phyloP scores from a whole-genome alignment of 1,140 invertebrate genomes.

The Camponotus pennsylvanicus region DNA sequence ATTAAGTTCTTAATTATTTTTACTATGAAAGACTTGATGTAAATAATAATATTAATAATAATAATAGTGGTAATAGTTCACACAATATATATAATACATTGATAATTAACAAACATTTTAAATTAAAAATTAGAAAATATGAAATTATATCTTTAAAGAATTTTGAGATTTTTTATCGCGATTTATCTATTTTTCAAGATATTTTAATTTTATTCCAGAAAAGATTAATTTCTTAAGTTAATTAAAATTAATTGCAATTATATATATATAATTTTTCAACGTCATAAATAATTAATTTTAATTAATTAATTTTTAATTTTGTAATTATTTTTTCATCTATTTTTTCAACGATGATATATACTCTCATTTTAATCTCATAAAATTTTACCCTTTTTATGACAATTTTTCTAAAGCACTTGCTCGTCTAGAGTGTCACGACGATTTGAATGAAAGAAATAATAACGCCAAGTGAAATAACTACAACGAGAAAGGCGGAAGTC shows the following conservation, averaged over 20 bases:
- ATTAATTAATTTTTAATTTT: neutral
- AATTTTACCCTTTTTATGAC: constrained; percentile 6
- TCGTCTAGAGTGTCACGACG: neutral
- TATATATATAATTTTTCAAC: neutral
- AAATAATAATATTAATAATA: neutral
- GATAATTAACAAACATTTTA: neutral
- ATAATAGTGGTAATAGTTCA: neutral
- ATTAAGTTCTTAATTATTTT: neutral
- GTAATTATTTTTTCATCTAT: neutral
- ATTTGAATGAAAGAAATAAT: constrained; percentile 42
- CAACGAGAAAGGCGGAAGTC: neutral
- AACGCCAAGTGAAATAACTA: constrained; percentile 21
- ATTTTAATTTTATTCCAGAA: neutral
- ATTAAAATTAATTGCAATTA: neutral
- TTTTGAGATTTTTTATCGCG: neutral
- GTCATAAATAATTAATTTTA: neutral
- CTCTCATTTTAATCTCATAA: neutral
- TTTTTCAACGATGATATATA: neutral
- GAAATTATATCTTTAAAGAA: neutral
- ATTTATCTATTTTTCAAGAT: neutral
- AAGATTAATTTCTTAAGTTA: neutral
- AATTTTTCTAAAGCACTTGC: constrained; percentile 22
- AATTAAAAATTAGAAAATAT: neutral
- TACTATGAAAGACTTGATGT: neutral
- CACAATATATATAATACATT: neutral